Conservation (phyloP, 2,888 invertebrate genomes). For the Loripinus fragilis region DNA sequence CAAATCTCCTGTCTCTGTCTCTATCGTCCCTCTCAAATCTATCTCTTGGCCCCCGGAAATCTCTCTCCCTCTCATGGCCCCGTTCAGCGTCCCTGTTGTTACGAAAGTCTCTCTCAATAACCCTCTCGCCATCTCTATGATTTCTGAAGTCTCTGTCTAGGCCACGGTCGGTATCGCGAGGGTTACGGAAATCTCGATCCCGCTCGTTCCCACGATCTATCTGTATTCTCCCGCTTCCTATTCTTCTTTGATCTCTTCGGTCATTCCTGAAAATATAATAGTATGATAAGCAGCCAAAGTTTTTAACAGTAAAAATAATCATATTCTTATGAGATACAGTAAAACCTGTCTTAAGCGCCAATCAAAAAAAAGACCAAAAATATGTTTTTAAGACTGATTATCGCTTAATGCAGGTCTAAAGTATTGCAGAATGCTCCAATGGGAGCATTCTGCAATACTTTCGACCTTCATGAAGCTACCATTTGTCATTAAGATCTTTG, state of each 20-base stretch:
- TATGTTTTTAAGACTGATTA: too few relatives aligned
- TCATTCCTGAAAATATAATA: conserved; percentile 33
- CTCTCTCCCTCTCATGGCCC: conserved; percentile 43
- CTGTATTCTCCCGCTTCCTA: conserved; percentile 92
- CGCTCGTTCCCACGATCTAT: conserved; percentile 86
- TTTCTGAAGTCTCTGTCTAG: conserved; percentile 6
- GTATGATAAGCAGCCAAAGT: too few relatives aligned
- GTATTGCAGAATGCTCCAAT: too few relatives aligned
- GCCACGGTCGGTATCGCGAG: background rate
- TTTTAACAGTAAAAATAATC: too few relatives aligned
- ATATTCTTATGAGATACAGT: too few relatives aligned
- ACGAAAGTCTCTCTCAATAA: conserved; percentile 12
- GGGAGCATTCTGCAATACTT: too few relatives aligned
- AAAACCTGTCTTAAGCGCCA: too few relatives aligned
- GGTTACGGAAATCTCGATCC: conserved; percentile 26
- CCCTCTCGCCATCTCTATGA: conserved; percentile 15
- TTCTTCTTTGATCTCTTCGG: conserved; percentile 85
- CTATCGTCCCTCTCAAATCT: conserved; percentile 61
- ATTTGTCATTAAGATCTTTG: too few relatives aligned
- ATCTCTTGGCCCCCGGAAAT: conserved; percentile 65
- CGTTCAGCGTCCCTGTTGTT: conserved; percentile 40
- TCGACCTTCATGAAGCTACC: too few relatives aligned
- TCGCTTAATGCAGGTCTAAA: too few relatives aligned
- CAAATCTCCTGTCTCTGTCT: conserved; percentile 65
- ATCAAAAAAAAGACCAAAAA: too few relatives aligned